A percentile compares a stretch with the other conserved stretches of the same genome.
These are phyloP conservation scores for Alcedo atthis DNA, from an alignment of 2,797 vertebrate species.

Conservation along the genomic window DNA sequence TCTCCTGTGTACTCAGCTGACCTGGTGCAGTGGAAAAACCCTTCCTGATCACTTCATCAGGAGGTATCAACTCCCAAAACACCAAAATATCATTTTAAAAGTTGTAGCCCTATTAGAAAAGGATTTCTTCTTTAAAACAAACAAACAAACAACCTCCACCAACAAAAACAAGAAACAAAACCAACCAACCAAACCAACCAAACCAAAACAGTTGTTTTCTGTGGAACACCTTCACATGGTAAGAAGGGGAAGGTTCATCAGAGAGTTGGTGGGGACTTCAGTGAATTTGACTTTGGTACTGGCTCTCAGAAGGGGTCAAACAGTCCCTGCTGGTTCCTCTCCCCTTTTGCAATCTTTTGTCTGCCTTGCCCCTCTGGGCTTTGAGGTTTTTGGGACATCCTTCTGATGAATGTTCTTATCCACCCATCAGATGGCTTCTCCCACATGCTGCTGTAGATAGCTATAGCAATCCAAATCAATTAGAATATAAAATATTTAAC, in stretches of 20 bases:
- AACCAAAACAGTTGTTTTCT: not conserved
- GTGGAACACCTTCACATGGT: not conserved
- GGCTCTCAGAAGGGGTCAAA: not conserved
- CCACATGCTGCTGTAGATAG: not conserved
- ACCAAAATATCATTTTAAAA: not conserved
- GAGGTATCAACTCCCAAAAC: not conserved
- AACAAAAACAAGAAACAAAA: not conserved
- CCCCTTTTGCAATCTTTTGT: not conserved
- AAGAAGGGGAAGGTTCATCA: not conserved
- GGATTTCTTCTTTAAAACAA: not conserved
- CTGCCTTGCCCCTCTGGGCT: not conserved
- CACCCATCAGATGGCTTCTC: not conserved
- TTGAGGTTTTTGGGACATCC: not conserved
- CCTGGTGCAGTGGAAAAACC: conserved; percentile 3
- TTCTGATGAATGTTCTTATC: not conserved
- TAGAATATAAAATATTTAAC: conserved; percentile 28
- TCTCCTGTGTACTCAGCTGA: not conserved
- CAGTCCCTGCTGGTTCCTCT: not conserved
- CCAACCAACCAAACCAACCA: not conserved
- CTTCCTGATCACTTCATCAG: not conserved
- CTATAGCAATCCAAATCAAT: not conserved
- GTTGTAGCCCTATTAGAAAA: not conserved
- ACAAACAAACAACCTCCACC: too few species aligned
- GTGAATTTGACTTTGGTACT: not conserved
- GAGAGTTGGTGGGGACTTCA: not conserved